These are phyloP conservation scores for Apodemia mormo DNA, from an alignment of 2,888 invertebrate species.

Conservation along the genomic window DNA sequence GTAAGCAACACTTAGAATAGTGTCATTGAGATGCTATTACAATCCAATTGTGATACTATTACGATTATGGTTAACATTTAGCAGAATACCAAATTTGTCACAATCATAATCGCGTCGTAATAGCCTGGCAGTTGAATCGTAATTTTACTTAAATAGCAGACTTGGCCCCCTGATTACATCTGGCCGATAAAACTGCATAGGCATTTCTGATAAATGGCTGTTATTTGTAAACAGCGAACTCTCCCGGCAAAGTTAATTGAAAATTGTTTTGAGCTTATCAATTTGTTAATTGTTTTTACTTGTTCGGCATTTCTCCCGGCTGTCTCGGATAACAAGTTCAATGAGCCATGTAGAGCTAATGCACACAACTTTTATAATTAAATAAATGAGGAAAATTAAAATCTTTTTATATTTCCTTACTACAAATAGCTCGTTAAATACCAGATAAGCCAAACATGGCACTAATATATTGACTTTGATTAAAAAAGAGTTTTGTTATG, in stretches of 20 bases:
- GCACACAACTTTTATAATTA: constrained; percentile 23
- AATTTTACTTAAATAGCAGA: too few relatives aligned
- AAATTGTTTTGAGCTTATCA: constrained; percentile 82
- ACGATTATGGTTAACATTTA: too few relatives aligned
- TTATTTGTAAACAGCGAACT: constrained; percentile 81
- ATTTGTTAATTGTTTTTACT: constrained; percentile 82
- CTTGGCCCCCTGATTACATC: constrained; percentile 71
- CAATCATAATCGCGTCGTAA: too few relatives aligned
- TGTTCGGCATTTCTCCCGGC: constrained; percentile 71
- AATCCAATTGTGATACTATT: too few relatives aligned
- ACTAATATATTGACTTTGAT: too few relatives aligned
- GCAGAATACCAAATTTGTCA: too few relatives aligned
- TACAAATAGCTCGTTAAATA: too few relatives aligned
- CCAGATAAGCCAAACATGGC: too few relatives aligned
- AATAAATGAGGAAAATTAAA: not conserved
- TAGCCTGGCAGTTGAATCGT: too few relatives aligned
- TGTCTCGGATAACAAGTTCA: constrained; percentile 62
- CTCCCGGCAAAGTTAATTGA: constrained; percentile 79
- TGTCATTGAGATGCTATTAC: too few relatives aligned
- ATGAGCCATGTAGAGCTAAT: constrained; percentile 50
- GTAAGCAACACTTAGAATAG: too few relatives aligned
- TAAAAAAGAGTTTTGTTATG: too few relatives aligned
- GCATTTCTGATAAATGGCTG: constrained; percentile 80
- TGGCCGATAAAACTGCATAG: constrained; percentile 73
- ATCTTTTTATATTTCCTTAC: not conserved